These are phyloP conservation scores for Drosophila demipolita DNA, from an alignment of 2,888 invertebrate species.

Conservation along the genomic window DNA sequence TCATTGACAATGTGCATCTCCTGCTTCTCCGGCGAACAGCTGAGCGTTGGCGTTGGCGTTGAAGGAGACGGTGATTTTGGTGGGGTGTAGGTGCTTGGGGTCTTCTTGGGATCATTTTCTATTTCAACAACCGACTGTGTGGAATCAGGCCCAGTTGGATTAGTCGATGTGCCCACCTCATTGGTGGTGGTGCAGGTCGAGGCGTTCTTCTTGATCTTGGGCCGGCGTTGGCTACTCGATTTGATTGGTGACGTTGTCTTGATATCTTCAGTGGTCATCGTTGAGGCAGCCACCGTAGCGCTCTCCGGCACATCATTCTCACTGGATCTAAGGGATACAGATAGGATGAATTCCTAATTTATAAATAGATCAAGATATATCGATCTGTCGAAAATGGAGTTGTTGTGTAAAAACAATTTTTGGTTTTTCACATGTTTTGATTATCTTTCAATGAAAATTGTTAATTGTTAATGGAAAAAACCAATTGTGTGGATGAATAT, in stretches of 20 bases:
- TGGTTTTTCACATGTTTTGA: neutral
- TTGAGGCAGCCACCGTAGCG: slow-evolving; percentile 68
- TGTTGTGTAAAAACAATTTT: neutral
- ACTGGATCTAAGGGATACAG: slow-evolving; percentile 33
- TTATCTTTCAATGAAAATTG: neutral
- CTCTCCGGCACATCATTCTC: slow-evolving; percentile 57
- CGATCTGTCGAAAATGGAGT: too few relatives aligned
- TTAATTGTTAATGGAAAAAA: neutral
- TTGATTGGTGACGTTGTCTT: slow-evolving; percentile 82
- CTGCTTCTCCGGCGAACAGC: slow-evolving; percentile 55
- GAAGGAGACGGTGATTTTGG: slow-evolving; percentile 21
- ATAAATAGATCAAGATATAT: too few relatives aligned
- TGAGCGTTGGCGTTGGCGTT: slow-evolving; percentile 17
- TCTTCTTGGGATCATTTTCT: slow-evolving; percentile 58
- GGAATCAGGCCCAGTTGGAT: slow-evolving; percentile 38
- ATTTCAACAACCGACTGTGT: slow-evolving; percentile 59
- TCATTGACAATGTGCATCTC: slow-evolving; percentile 88
- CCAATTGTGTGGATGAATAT: neutral
- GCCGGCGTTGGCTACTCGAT: slow-evolving; percentile 80
- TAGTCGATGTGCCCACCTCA: slow-evolving; percentile 73
- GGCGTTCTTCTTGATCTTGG: slow-evolving; percentile 82
- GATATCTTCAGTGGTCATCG: slow-evolving; percentile 71
- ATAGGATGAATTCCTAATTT: too few relatives aligned
- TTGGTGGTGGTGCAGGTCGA: slow-evolving; percentile 76
- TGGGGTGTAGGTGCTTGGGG: slow-evolving; percentile 32